These are phyloP conservation scores for Agrochola litura DNA, from an alignment of 2,888 invertebrate genomes.

Conservation along the genomic window DNA sequence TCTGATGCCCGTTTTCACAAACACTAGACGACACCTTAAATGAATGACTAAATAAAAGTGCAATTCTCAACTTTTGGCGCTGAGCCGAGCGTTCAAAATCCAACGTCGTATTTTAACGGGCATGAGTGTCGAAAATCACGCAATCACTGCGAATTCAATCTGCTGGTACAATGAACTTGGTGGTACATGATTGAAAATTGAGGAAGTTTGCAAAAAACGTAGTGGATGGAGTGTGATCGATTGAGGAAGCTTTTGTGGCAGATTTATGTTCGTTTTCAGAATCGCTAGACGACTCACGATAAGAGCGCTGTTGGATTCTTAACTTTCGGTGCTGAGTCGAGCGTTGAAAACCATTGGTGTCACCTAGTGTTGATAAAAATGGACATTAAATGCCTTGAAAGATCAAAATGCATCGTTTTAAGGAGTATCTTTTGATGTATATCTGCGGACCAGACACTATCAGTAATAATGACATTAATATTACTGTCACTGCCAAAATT, in stretches of 20 bases:
- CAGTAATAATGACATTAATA: too few species aligned
- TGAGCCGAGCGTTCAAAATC: not conserved
- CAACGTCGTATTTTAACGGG: not conserved
- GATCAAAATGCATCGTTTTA: too few species aligned
- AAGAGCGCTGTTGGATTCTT: too few species aligned
- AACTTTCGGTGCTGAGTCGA: not conserved
- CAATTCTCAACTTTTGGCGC: not conserved
- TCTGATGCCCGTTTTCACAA: not conserved
- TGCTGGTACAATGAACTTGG: conserved; percentile 51
- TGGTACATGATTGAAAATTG: conserved; percentile 38
- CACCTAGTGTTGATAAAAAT: not conserved
- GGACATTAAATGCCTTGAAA: not conserved
- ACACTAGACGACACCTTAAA: not conserved
- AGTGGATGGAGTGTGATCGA: conserved; percentile 15
- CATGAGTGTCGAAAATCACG: conserved; percentile 37
- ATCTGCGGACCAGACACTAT: too few species aligned
- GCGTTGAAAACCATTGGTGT: not conserved
- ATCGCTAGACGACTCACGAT: not conserved
- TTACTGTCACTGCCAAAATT: too few species aligned
- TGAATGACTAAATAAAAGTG: not conserved
- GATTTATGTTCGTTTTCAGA: not conserved
- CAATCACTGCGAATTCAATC: conserved; percentile 44
- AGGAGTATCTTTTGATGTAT: not conserved
- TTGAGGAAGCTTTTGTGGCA: conserved; percentile 7
- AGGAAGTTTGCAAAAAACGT: conserved; percentile 28